Evolutionary conservation across 2,113 vertebrate genomes (phyloP).

Genomic region (Lophotis ruficrista): DNA sequence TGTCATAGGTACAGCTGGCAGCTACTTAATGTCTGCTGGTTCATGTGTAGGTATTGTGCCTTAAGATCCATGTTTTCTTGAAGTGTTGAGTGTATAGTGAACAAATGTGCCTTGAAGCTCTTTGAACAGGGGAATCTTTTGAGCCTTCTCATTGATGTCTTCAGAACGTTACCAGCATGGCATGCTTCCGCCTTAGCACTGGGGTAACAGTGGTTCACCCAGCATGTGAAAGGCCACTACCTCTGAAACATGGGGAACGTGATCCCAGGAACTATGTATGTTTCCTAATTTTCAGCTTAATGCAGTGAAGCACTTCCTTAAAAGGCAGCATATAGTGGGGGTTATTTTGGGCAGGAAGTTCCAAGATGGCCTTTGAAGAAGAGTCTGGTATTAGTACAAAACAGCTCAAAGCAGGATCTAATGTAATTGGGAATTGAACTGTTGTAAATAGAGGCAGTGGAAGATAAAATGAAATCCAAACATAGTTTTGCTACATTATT

Average conservation of each 20-base stretch:
- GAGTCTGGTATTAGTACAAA: not conserved
- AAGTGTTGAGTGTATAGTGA: not conserved
- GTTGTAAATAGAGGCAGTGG: not conserved
- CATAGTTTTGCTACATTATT: not conserved
- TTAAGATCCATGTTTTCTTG: not conserved
- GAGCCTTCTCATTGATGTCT: conserved; percentile 67
- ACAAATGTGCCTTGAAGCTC: not conserved
- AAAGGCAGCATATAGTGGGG: not conserved
- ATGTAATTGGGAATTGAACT: not conserved
- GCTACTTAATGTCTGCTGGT: not conserved
- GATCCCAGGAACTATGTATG: conserved; percentile 82
- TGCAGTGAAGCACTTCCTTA: not conserved
- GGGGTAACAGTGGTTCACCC: not conserved
- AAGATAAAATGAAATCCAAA: not conserved
- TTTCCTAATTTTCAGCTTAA: not conserved
- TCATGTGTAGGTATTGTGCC: not conserved
- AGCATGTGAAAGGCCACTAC: conserved; percentile 11
- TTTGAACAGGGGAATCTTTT: conserved; percentile 35
- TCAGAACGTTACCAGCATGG: conserved; percentile 83
- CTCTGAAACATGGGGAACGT: conserved; percentile 63
- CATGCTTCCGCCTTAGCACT: conserved; percentile 36
- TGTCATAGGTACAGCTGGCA: not conserved
- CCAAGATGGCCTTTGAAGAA: not conserved
- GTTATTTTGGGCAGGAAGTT: not conserved
- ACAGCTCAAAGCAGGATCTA: not conserved